Conservation (phyloP, 2,113 vertebrate genomes). For the Triplophysa rosa region DNA sequence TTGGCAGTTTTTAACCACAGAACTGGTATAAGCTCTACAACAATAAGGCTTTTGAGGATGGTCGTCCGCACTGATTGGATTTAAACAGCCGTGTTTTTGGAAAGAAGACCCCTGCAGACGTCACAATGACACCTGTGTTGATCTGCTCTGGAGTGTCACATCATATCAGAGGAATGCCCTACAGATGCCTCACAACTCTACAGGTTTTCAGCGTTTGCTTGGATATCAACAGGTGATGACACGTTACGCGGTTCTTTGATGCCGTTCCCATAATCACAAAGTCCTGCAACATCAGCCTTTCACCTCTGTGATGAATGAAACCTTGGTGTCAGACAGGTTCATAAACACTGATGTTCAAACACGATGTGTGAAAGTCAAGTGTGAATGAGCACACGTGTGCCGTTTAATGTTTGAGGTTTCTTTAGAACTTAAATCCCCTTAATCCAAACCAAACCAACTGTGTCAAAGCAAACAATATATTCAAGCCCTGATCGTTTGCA, state of each 20-base stretch:
- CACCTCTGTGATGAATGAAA: background rate
- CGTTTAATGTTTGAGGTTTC: background rate
- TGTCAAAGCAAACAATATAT: too few species aligned
- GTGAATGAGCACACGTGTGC: background rate
- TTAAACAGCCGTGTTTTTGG: slow-evolving; percentile 70
- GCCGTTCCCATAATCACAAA: background rate
- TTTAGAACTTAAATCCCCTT: background rate
- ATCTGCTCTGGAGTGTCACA: slow-evolving; percentile 52
- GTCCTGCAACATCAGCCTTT: background rate
- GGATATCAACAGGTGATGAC: background rate
- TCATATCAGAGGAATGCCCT: background rate
- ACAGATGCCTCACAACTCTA: background rate
- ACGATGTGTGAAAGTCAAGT: background rate
- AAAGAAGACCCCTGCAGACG: slow-evolving; percentile 66
- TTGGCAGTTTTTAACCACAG: slow-evolving; percentile 62
- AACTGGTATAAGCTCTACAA: slow-evolving; percentile 67
- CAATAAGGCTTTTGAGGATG: slow-evolving; percentile 72
- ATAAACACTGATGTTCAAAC: background rate
- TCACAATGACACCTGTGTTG: slow-evolving; percentile 73
- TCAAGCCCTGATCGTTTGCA: background rate
- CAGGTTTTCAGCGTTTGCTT: slow-evolving; percentile 17
- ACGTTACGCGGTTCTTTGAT: background rate
- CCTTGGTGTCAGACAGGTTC: slow-evolving; percentile 1
- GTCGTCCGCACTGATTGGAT: slow-evolving; percentile 60
- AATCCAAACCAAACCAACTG: background rate